These are phyloP conservation scores for Aporophyla nigra DNA, from an alignment of 2,888 invertebrate genomes.

Conservation along the genomic window DNA sequence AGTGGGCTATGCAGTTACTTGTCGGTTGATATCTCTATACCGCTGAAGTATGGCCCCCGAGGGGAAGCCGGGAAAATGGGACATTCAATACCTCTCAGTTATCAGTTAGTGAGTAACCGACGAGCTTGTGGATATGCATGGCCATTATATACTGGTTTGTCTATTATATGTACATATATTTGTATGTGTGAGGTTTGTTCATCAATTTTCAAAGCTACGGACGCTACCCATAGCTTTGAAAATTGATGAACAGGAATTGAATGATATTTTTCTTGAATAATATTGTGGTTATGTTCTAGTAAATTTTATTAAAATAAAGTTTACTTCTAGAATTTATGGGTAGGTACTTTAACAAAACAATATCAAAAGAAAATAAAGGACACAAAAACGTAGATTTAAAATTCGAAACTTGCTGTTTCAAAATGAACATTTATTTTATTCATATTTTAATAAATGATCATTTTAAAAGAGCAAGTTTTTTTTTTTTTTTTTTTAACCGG, in stretches of 20 bases:
- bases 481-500: no score
- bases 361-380: no score
- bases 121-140: constrained; percentile 27
- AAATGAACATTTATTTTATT: no score
- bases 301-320: background rate
- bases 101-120: constrained; percentile 58
- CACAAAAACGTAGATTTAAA: no score
- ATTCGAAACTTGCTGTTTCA: no score
- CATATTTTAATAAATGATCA: no score
- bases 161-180: background rate
- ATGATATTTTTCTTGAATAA: background rate
- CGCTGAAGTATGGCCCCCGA: constrained; percentile 63
- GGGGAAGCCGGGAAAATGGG: constrained; percentile 61
- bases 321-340: background rate
- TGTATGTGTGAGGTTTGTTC: no score
- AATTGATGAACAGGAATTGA: background rate
- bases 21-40: constrained; percentile 62
- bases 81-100: constrained; percentile 68
- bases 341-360: background rate
- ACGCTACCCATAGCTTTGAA: background rate
- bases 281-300: background rate
- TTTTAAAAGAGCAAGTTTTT: no score
- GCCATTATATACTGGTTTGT: background rate
- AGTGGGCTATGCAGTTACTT: constrained; percentile 59
- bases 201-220: no score